Base-by-base conservation (phyloP, 1,140 invertebrate species). In the Drosophila takahashii region DNA sequence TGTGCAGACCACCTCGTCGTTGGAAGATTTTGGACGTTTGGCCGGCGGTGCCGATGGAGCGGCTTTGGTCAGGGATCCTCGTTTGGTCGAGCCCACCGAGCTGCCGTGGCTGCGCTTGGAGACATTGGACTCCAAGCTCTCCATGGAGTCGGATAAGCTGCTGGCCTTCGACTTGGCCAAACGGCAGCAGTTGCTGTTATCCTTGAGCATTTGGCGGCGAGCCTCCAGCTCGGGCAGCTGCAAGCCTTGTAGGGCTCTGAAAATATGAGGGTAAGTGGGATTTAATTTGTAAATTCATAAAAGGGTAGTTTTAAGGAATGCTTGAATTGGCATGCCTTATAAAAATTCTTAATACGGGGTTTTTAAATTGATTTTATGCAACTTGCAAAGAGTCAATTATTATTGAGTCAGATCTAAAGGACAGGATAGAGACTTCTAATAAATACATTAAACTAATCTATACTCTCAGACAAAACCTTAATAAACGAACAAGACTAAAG, bases 1-100 rank as follows among this genome's bases (percentile, higher is more conserved):
- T 1, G 92, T 92, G 22, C 92, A 92, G 9, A 92, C 91, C n/a
- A 92, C 84, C 47, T 92, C 92, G 61, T 92, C 85, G 45, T 92
- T 92, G 1, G 77, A 83, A 7, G 75, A 65, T 54, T 91, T 92
- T 0, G 66, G 47, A n/a, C 81, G 77, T 27, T 92, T 92, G 3
- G 72, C 44, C 0, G 79, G 48, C 13, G 79, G 66, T 8, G 53
- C 51, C 6, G 48, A 22, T 9, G 16, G n/a, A 16, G 10, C 8
- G 6, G 64, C 8, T 39, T 67, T 41, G 36, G 42, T 16, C 69
- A 11, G 0, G 1, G 47, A 11, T n/a, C 47, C 42, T 42, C 79
- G 78, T 32, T 89, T 91, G 3, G 9, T 57, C 1, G 81, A 65
- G 13, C 45, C 42, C 0, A 16, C 56, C 6, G 81, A 54, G 39